Evolutionary conservation across 2,113 vertebrate species (phyloP).

Genomic region (Nycticebus coucang): DNA sequence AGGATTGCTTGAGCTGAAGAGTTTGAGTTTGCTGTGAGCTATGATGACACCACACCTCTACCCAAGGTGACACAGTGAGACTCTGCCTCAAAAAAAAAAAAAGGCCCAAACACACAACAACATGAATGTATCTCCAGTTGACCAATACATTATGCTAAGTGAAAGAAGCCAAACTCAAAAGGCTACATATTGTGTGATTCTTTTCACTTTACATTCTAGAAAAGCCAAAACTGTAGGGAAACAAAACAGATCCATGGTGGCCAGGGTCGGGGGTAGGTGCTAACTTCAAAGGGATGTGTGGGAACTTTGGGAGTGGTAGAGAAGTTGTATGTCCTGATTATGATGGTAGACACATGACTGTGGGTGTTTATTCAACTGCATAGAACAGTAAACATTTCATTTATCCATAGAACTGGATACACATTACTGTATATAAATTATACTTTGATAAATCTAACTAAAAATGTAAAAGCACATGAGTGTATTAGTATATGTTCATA

Average conservation of each 20-base stretch:
- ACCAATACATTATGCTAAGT: not conserved
- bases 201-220: conserved; percentile 15
- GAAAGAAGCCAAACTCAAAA: conserved; percentile 28
- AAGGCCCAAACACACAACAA: not conserved
- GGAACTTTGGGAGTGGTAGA: not conserved
- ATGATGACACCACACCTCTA: too few species aligned
- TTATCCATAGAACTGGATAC: conserved; percentile 6
- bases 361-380: not conserved
- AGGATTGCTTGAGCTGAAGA: too few species aligned
- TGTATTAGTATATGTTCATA: not conserved
- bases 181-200: not conserved
- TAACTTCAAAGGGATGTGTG: not conserved
- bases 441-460: conserved; percentile 31
- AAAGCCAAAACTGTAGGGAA: conserved; percentile 21
- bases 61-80: too few species aligned
- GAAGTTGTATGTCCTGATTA: not conserved
- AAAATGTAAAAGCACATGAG: not conserved
- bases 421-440: conserved; percentile 31
- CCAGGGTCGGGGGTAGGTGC: not conserved
- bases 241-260: not conserved
- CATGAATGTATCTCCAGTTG: not conserved
- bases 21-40: too few species aligned
- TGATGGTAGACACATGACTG: not conserved
- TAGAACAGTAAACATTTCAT: conserved; percentile 14
- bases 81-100: too few species aligned